Percentiles rank a stretch among this genome's conserved stretches.
Conservation (phyloP, 2,888 invertebrate species). For the Mythimna albipuncta region DNA sequence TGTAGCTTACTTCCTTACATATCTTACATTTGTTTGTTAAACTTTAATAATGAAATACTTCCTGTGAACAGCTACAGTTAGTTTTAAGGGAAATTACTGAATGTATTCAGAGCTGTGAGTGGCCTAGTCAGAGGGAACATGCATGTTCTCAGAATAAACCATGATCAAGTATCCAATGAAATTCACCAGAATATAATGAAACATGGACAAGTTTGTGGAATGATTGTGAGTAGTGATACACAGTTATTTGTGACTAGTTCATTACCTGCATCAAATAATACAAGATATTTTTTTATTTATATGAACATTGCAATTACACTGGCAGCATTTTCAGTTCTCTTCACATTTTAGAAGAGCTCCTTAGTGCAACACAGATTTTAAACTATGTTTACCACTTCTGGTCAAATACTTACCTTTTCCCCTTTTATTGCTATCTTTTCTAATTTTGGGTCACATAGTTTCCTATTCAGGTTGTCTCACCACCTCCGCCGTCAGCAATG, state of each 20-base stretch:
- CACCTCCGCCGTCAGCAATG: background rate
- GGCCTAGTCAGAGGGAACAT: slow-evolving; percentile 1
- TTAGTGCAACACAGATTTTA: too few species aligned
- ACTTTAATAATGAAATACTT: slow-evolving; percentile 2
- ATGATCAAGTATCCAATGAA: background rate
- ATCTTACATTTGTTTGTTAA: slow-evolving; percentile 3
- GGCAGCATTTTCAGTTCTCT: too few species aligned
- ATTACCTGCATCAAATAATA: background rate
- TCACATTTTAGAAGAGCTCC: too few species aligned
- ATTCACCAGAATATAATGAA: slow-evolving; percentile 11
- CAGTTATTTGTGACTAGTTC: background rate
- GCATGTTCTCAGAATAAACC: slow-evolving; percentile 16
- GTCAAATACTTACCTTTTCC: background rate
- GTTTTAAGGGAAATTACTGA: background rate
- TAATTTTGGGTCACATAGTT: too few species aligned
- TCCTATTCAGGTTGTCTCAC: background rate
- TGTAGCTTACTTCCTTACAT: slow-evolving; percentile 1
- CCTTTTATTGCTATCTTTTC: background rate
- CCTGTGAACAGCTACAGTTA: background rate
- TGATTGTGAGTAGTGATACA: background rate
- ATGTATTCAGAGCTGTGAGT: background rate
- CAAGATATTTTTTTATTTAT: background rate
- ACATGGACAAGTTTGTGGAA: slow-evolving; percentile 6
- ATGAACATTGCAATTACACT: too few species aligned
- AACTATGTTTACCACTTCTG: too few species aligned